Evolutionary conservation across 2,888 invertebrate genomes (phyloP).

Genomic region (Stenoptilia bipunctidactyla): DNA sequence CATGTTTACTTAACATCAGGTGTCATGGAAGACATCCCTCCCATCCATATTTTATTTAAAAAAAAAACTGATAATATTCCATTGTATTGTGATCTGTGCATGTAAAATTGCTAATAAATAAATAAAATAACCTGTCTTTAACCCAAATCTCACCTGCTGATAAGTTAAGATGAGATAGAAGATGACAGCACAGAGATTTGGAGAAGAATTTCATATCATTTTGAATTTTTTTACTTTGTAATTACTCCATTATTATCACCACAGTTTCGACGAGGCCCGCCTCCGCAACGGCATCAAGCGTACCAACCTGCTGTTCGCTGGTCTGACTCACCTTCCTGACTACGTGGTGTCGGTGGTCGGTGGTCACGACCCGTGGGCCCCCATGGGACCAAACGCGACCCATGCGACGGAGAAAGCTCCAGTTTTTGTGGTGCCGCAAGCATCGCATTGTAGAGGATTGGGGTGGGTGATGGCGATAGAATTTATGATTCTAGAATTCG

Average conservation of each 20-base stretch:
- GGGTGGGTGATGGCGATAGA: too few relatives aligned
- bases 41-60: too few relatives aligned
- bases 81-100: too few relatives aligned
- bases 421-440: conserved; percentile 33
- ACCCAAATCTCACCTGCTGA: too few relatives aligned
- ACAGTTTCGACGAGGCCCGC: conserved; percentile 33
- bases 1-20: too few relatives aligned
- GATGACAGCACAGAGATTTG: too few relatives aligned
- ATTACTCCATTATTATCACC: not conserved
- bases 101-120: too few relatives aligned
- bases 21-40: too few relatives aligned
- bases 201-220: not conserved
- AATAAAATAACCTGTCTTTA: too few relatives aligned
- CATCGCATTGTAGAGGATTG: conserved; percentile 47
- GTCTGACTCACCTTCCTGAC: conserved; percentile 34
- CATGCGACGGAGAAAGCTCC: conserved; percentile 33
- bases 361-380: conserved; percentile 46
- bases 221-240: not conserved
- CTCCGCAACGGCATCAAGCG: conserved; percentile 44
- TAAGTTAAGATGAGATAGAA: too few relatives aligned
- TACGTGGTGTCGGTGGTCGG: conserved; percentile 39
- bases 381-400: conserved; percentile 32
- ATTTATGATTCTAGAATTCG: too few relatives aligned
- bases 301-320: conserved; percentile 54
- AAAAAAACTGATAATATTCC: too few relatives aligned